Base-by-base conservation (phyloP, 2,113 vertebrate species). In the Menidia beryllina region DNA sequence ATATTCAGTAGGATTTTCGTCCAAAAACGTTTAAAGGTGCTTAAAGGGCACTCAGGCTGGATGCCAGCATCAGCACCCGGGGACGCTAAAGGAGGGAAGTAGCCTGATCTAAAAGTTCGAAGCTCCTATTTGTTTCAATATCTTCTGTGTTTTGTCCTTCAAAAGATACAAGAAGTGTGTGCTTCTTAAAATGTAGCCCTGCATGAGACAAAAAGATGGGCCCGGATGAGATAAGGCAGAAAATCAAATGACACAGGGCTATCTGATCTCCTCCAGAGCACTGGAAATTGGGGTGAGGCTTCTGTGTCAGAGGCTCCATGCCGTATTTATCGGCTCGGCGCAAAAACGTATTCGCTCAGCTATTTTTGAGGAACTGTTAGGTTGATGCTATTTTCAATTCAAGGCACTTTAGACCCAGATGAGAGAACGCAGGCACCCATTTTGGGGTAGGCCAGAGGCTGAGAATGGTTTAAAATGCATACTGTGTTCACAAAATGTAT, bases 241-340 rank as follows among this genome's bases (percentile, higher is more conserved):
- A 89, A 92, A 92, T 89, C 87, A 89, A 92, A 93, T 88, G 90
- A 89, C 89, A 91, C 74, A 60, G 83, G 87, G 90, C 84, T 88
- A 91, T 91, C 88, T 90, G 84, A 91, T 92, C 88, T 88, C 81
- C 89, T 86, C 82, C 78, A 66, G 84, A 92, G 87, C 91, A 86
- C 79, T 86, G 91, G 88, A 91, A 93, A 94, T 91, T 92, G 89
- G 89, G 91, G 90, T 91, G 86, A 93, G 81, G 76, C 85, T 91
- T 77, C 21, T 34, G 86, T 91, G 91, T 91, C 89, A 91, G 86
- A 92, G 88, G 92, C 90, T 88, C 78, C 68, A 72, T 60, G 79
- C 69, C 85, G 81, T 88, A 90, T 92, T 93, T 92, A 93, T 91
- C 87, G 73, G 83, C 86, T 74, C 65, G 58, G 60, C 47, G 81